phyloP scores from a whole-genome alignment of 2,888 invertebrate species.

The Sycophila texana region DNA sequence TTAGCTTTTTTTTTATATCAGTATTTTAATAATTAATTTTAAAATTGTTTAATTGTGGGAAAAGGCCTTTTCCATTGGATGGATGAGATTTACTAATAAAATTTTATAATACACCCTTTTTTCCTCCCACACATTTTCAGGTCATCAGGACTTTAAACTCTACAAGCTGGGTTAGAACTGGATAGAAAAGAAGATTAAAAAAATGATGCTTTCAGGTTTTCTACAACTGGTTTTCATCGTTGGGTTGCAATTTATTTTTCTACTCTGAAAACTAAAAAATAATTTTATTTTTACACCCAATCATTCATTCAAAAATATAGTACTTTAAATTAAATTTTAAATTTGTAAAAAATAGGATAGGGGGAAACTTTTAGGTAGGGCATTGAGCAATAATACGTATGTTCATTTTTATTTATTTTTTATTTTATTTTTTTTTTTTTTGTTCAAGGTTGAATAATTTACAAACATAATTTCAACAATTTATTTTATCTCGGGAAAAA shows the following conservation, averaged over 20 bases:
- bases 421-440: constrained; percentile 35
- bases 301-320: background rate
- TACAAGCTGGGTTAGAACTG: constrained; percentile 3
- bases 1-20: constrained; percentile 9
- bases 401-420: constrained; percentile 23
- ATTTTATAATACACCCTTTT: constrained; percentile 12
- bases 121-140: constrained; percentile 28
- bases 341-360: background rate
- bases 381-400: background rate
- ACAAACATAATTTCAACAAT: constrained; percentile 22
- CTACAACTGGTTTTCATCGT: constrained; percentile 47
- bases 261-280: background rate
- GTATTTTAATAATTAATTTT: constrained; percentile 14
- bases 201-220: constrained; percentile 56
- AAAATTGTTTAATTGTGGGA: constrained; percentile 1
- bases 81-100: constrained; percentile 47
- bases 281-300: background rate
- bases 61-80: constrained; percentile 21
- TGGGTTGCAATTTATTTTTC: constrained; percentile 44
- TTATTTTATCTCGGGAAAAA: constrained; percentile 11
- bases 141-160: constrained; percentile 10
- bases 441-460: constrained; percentile 19
- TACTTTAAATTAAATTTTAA: background rate
- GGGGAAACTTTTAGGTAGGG: background rate
- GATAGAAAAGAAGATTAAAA: constrained; percentile 19